Conservation (phyloP, 2,888 invertebrate species). For the Agapostemon virescens region DNA sequence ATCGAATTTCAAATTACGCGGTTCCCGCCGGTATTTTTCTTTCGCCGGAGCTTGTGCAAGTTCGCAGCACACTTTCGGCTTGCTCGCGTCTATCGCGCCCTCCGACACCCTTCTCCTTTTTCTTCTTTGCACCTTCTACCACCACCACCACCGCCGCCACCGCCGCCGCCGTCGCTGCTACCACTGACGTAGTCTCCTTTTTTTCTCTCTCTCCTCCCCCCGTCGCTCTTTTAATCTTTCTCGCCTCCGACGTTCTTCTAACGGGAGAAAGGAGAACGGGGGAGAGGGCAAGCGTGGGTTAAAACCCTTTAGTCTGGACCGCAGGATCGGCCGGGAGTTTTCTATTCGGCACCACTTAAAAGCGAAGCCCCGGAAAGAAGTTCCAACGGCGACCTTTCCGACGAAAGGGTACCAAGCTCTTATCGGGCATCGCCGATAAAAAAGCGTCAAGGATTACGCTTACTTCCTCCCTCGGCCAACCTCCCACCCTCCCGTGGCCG, state of each 20-base stretch:
- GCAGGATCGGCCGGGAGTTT: constrained; percentile 71
- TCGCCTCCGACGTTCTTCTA: constrained; percentile 49
- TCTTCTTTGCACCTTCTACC: constrained; percentile 12
- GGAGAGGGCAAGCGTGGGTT: constrained; percentile 65
- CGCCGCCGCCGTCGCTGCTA: too few relatives aligned
- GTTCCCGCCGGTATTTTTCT: constrained; percentile 49
- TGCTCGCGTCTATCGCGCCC: constrained; percentile 22
- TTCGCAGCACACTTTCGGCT: constrained; percentile 37
- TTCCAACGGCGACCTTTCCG: constrained; percentile 56
- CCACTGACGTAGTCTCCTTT: background rate
- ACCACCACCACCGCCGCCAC: background rate
- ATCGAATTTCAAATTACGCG: constrained; percentile 56
- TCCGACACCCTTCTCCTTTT: constrained; percentile 25
- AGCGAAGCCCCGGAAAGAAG: constrained; percentile 58
- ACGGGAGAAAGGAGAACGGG: constrained; percentile 36
- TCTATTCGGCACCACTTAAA: constrained; percentile 75
- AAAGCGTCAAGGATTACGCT: constrained; percentile 19
- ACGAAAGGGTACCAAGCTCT: constrained; percentile 21
- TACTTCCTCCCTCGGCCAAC: too few relatives aligned
- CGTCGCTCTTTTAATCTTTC: constrained; percentile 58
- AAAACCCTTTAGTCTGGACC: constrained; percentile 79
- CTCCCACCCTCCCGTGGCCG: background rate
- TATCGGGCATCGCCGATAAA: constrained; percentile 26
- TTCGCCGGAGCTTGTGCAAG: constrained; percentile 22
- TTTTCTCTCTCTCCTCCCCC: background rate